Percentiles rank a stretch among this genome's conserved stretches.
Conservation (phyloP, 2,888 invertebrate species). For the Microplitis manilae region DNA sequence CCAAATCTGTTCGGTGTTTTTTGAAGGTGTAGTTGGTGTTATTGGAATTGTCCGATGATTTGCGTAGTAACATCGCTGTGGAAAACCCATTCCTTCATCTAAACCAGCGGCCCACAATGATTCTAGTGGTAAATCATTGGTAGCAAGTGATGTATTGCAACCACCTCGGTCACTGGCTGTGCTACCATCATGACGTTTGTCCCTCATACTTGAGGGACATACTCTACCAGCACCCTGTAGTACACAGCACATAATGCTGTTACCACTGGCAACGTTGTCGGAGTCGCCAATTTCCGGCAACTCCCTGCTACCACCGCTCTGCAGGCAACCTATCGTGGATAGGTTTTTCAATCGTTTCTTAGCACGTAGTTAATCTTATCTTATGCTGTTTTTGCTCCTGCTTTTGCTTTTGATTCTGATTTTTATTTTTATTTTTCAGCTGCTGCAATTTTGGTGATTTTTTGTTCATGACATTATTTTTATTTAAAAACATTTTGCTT, state of each 20-base stretch:
- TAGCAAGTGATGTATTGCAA: conserved; percentile 43
- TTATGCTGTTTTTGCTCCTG: conserved; percentile 1
- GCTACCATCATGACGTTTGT: conserved; percentile 55
- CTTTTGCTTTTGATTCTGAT: conserved; percentile 10
- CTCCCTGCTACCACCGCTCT: conserved; percentile 65
- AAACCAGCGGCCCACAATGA: conserved; percentile 70
- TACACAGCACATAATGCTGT: conserved; percentile 67
- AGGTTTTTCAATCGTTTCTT: conserved; percentile 54
- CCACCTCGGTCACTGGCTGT: conserved; percentile 51
- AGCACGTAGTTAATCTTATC: conserved; percentile 31
- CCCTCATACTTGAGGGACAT: conserved; percentile 63
- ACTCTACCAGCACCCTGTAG: conserved; percentile 67
- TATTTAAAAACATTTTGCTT: not conserved
- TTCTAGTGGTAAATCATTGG: conserved; percentile 64
- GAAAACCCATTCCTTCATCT: conserved; percentile 69
- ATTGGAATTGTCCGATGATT: conserved; percentile 58
- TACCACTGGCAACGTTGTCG: conserved; percentile 58
- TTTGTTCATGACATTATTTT: conserved; percentile 24
- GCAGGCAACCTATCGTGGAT: conserved; percentile 68
- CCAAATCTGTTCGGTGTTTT: conserved; percentile 62
- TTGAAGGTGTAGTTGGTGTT: conserved; percentile 47
- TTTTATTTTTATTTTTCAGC: not conserved
- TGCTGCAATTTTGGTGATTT: conserved; percentile 6
- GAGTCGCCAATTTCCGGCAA: conserved; percentile 55
- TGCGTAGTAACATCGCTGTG: conserved; percentile 65